Percentiles rank a stretch among this genome's conserved stretches.
Evolutionary conservation across 2,113 vertebrate species (phyloP).

Genomic region (Cheilinus undulatus): DNA sequence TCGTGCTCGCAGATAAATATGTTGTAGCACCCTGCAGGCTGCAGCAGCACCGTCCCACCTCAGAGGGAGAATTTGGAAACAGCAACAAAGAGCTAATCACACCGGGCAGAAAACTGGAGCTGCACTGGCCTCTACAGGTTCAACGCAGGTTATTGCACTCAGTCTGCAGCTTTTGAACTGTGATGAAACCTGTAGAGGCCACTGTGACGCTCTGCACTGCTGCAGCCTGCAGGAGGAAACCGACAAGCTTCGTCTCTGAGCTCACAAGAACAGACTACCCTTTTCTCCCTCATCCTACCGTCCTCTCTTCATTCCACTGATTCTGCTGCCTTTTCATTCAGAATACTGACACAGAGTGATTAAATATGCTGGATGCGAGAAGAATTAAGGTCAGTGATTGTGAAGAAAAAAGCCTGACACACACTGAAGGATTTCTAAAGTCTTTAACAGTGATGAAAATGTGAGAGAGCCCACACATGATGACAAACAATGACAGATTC

Average conservation of each 20-base stretch:
- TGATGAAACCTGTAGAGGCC: constrained; percentile 56
- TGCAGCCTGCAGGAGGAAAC: constrained; percentile 16
- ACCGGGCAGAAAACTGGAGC: constrained; percentile 71
- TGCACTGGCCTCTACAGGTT: constrained; percentile 81
- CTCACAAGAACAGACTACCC: no score
- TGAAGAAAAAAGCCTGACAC: no score
- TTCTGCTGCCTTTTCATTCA: not conserved
- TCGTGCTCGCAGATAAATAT: constrained; percentile 25
- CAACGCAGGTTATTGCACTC: constrained; percentile 72
- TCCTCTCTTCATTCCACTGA: not conserved
- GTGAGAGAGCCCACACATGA: no score
- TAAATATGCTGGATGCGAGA: no score
- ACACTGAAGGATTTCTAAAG: no score
- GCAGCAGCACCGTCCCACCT: constrained; percentile 35
- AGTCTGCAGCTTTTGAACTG: constrained; percentile 45
- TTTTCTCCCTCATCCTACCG: no score
- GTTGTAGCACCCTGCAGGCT: constrained; percentile 17
- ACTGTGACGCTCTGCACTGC: constrained; percentile 42
- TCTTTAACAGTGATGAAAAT: no score
- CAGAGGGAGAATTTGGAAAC: constrained; percentile 50
- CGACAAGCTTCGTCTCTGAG: not conserved
- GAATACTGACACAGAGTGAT: no score
- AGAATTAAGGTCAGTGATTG: no score
- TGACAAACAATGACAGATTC: no score
- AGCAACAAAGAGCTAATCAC: constrained; percentile 65